Conservation (phyloP, 2,113 vertebrate species). For the Melanocharis versteri region DNA sequence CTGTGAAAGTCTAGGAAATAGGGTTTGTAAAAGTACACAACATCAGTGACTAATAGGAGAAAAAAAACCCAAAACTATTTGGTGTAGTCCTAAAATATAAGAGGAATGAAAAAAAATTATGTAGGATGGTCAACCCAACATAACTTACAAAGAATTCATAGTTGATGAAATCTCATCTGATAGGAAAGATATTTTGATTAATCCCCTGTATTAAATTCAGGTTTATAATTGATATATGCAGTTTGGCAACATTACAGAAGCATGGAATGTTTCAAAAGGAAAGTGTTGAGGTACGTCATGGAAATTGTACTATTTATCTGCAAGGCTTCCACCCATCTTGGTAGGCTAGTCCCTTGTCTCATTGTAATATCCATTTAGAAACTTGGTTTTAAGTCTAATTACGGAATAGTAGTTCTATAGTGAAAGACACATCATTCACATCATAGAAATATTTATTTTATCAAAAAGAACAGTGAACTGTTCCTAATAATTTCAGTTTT, state of each 20-base stretch:
- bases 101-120: neutral
- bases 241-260: neutral
- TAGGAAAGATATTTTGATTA: neutral
- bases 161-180: neutral
- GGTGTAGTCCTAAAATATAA: neutral
- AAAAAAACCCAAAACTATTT: neutral
- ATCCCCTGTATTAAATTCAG: neutral
- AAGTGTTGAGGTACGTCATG: rapidly evolving
- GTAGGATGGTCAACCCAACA: rapidly evolving
- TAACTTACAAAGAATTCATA: neutral
- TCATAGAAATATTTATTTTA: neutral
- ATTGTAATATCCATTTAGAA: neutral
- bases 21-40: neutral
- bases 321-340: neutral
- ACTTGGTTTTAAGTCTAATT: neutral
- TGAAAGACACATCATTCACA: neutral
- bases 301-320: neutral
- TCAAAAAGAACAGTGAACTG: neutral
- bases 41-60: neutral
- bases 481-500: neutral
- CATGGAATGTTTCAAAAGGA: neutral
- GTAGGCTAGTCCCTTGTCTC: neutral
- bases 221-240: neutral
- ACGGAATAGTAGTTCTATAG: neutral
- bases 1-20: neutral